Evolutionary conservation across 2,888 invertebrate species (phyloP).

Genomic region (Anticlea derivata): DNA sequence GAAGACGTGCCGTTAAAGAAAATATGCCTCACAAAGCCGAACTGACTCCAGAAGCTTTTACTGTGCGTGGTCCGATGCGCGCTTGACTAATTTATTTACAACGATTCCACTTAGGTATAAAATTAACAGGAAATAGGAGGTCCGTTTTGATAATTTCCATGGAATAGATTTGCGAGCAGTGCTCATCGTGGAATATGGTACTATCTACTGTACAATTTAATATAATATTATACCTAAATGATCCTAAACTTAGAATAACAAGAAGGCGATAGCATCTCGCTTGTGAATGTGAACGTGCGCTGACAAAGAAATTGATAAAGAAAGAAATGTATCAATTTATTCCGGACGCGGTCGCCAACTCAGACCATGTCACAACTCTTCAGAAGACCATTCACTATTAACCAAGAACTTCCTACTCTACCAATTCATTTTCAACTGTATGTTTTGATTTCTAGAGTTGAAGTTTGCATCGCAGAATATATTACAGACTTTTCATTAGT

Average conservation of each 20-base stretch:
- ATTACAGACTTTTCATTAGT: background rate
- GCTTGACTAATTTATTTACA: too few relatives aligned
- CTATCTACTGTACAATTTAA: too few relatives aligned
- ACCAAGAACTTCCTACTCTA: background rate
- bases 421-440: slow-evolving; percentile 9
- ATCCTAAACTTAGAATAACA: slow-evolving; percentile 12
- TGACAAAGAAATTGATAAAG: slow-evolving; percentile 54
- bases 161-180: too few relatives aligned
- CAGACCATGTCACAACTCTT: slow-evolving; percentile 44
- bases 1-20: too few relatives aligned
- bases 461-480: slow-evolving; percentile 29
- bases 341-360: slow-evolving; percentile 48
- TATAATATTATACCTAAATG: slow-evolving; percentile 5
- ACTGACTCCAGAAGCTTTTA: too few relatives aligned
- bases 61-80: too few relatives aligned
- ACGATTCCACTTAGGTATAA: too few relatives aligned
- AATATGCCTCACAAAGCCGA: too few relatives aligned
- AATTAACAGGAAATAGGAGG: too few relatives aligned
- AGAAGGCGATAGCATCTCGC: slow-evolving; percentile 39
- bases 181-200: too few relatives aligned
- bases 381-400: slow-evolving; percentile 40
- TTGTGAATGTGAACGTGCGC: slow-evolving; percentile 32
- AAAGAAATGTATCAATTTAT: slow-evolving; percentile 53
- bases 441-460: background rate
- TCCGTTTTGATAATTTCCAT: too few relatives aligned